Evolutionary conservation across 2,113 vertebrate species (phyloP).

Genomic region (Orycteropus afer): DNA sequence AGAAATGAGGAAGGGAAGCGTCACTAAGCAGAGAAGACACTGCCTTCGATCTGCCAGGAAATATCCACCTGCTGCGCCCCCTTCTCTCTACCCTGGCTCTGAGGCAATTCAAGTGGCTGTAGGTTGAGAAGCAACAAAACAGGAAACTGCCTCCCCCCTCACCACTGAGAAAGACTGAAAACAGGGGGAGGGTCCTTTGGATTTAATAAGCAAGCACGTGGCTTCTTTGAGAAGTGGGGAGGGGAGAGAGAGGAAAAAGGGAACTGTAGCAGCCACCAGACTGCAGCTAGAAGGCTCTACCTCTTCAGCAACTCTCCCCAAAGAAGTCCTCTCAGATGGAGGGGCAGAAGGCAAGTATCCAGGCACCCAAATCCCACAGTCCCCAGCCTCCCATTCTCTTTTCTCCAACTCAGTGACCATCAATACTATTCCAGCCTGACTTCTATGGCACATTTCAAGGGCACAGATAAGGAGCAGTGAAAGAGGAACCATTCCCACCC

Average conservation of each 20-base stretch:
- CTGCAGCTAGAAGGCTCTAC: background rate
- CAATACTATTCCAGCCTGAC: constrained; percentile 44
- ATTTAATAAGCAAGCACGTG: constrained; percentile 34
- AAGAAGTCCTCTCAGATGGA: constrained; percentile 38
- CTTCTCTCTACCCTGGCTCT: background rate
- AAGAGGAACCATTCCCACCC: constrained; percentile 48
- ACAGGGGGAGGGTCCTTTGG: background rate
- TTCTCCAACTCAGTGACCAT: constrained; percentile 23
- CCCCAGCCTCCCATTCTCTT: constrained; percentile 46
- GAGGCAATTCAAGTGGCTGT: constrained; percentile 40
- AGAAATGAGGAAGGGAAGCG: constrained; percentile 68
- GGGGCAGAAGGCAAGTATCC: constrained; percentile 50
- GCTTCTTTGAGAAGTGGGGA: background rate
- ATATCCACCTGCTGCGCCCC: background rate
- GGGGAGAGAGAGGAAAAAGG: background rate
- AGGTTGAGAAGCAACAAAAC: constrained; percentile 41
- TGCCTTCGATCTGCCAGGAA: constrained; percentile 18
- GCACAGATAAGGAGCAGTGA: constrained; percentile 62
- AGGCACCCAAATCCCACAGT: background rate
- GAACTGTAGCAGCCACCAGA: constrained; percentile 25
- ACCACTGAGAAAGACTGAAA: constrained; percentile 43
- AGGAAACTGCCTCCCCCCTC: constrained; percentile 50
- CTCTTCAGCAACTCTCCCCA: constrained; percentile 34
- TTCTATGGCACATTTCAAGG: constrained; percentile 47
- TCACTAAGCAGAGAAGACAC: constrained; percentile 47